Evolutionary conservation across 2,797 vertebrate species (phyloP), one percentile per base, ranked within the genome.

Genomic region (Schizothorax lantsangensis): DNA sequence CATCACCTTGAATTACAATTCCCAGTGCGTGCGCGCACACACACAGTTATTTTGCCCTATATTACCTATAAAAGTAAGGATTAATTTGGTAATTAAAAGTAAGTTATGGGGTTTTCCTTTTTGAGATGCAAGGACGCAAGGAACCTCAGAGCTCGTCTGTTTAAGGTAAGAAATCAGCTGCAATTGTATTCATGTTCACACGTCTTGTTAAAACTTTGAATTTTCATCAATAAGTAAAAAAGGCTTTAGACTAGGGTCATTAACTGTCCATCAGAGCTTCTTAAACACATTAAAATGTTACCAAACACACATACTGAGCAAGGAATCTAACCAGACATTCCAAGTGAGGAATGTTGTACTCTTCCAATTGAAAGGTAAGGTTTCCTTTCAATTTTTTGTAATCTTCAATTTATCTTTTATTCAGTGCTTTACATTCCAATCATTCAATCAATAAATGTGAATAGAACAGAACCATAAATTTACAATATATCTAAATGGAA

Each of bases 121-220:
- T 9, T 40, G 23, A 72, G 47, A 40, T 72, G 4, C 17, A 7
- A 73, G 68, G n/a, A 40, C 40, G 4, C 10, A 6, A 72, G 49
- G 38, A 30, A 59, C 17, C 2, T 15, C 30, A 17, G 12, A 26
- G 2, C 14, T 40, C 30, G 9, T 49, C 5, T 36, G 17, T 43
- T 73, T 59, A 43, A 30, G 52, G 69, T 83, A 59, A 59, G 69
- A 83, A 45, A 45, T 83, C 17, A 83, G 49, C 19, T 78, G 4
- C 23, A 15, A 45, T 59, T 77, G 4, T 33, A 33, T 21, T 75
- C 2, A 5, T 57, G 12, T 54, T 40, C 9, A 21, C 7, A 57
- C 14, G 14, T 52, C 8, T 82, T 23, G 49, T 36, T 36, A 26
- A n/a, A 71, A 17, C 21, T 23, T 78, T 7, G 4, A 1, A 38